Conservation (phyloP, 1,140 invertebrate genomes). For the Triops longicaudatus region DNA sequence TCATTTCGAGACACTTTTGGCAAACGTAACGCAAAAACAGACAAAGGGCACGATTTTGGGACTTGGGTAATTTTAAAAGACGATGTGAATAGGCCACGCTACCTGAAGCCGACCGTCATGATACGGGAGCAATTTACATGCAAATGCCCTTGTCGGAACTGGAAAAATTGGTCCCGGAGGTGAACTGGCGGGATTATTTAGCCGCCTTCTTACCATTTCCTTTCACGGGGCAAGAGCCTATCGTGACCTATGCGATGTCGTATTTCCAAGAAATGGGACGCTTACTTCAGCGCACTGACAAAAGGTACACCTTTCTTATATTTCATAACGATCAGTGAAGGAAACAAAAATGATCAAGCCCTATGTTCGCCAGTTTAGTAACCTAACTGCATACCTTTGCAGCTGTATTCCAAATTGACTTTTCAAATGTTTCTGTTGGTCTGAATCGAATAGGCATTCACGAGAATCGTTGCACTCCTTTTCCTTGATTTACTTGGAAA, state of each 20-base stretch:
- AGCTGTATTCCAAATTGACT: no score
- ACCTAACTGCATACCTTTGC: no score
- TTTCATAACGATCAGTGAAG: no score
- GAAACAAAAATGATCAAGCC: no score
- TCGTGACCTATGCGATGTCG: slow-evolving; percentile 69
- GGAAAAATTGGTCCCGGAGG: slow-evolving; percentile 56
- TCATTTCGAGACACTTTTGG: slow-evolving; percentile 63
- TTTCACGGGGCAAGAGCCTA: slow-evolving; percentile 56
- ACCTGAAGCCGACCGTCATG: slow-evolving; percentile 70
- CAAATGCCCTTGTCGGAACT: slow-evolving; percentile 58
- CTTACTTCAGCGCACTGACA: slow-evolving; percentile 57
- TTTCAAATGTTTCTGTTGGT: no score
- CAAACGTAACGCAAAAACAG: slow-evolving; percentile 52
- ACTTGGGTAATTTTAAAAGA: neutral
- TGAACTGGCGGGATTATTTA: slow-evolving; percentile 70
- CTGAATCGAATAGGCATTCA: no score
- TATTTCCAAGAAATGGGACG: slow-evolving; percentile 70
- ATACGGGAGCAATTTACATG: slow-evolving; percentile 65
- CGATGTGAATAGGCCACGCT: slow-evolving; percentile 51
- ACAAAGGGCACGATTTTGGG: neutral
- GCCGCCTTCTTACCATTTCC: slow-evolving; percentile 54
- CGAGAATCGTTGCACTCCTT: no score
- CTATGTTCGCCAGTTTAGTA: no score
- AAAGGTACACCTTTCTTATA: slow-evolving; percentile 44
- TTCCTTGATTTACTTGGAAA: no score